Conservation (phyloP, 2,113 vertebrate species). For the Rostratula benghalensis region DNA sequence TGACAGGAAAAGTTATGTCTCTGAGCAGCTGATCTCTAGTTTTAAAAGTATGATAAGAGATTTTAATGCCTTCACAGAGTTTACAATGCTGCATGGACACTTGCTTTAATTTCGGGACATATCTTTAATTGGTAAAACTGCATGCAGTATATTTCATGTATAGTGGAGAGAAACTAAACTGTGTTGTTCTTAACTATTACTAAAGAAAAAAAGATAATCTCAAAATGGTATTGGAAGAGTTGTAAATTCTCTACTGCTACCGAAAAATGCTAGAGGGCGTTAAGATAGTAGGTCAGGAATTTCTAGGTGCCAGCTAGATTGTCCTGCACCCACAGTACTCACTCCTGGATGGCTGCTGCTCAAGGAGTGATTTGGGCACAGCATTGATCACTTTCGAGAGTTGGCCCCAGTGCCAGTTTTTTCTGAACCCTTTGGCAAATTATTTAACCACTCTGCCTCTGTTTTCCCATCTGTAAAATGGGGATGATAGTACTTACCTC, state of each 20-base stretch:
- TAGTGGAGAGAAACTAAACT: constrained; percentile 61
- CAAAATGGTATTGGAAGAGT: background rate
- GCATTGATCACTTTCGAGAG: background rate
- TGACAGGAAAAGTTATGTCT: background rate
- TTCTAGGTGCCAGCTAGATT: constrained; percentile 17
- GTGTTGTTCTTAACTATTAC: constrained; percentile 8
- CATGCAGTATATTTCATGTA: constrained; percentile 44
- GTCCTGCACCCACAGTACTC: constrained; percentile 47
- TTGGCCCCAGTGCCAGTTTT: background rate
- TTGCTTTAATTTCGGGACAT: constrained; percentile 52
- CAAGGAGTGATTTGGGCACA: background rate
- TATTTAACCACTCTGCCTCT: constrained; percentile 60
- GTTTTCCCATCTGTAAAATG: constrained; percentile 58
- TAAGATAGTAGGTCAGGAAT: constrained; percentile 39
- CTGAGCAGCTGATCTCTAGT: constrained; percentile 12
- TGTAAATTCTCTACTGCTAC: constrained; percentile 41
- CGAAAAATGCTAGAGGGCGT: constrained; percentile 4
- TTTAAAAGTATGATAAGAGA: background rate
- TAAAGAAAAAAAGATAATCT: background rate
- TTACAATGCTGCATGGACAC: constrained; percentile 42
- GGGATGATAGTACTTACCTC: constrained; percentile 21
- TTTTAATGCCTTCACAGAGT: constrained; percentile 23
- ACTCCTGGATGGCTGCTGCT: background rate
- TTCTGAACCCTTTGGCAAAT: constrained; percentile 15
- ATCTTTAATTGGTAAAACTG: constrained; percentile 33